These are phyloP conservation scores for Climacteris rufus DNA, from an alignment of 2,113 vertebrate species.

Conservation along the genomic window DNA sequence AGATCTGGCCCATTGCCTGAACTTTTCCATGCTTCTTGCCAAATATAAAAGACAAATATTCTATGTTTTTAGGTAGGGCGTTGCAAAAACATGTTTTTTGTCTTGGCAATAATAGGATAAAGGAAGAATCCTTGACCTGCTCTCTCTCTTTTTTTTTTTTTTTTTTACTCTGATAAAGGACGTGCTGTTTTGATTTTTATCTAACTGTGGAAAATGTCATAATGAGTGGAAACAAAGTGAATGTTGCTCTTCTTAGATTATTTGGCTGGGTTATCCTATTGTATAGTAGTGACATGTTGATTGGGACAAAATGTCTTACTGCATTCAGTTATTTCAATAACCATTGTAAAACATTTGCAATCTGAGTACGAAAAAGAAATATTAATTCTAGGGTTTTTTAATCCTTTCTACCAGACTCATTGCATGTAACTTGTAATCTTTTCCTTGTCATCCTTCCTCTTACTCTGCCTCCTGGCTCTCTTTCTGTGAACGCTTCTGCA, in stretches of 20 bases:
- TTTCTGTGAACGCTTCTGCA: background rate
- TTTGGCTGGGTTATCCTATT: slow-evolving; percentile 31
- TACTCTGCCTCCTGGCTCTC: background rate
- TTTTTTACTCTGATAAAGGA: background rate
- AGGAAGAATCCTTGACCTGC: slow-evolving; percentile 45
- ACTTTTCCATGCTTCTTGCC: slow-evolving; percentile 50
- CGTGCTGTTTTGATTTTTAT: slow-evolving; percentile 17
- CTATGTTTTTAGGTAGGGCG: background rate
- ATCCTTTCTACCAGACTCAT: background rate
- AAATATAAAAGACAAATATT: slow-evolving; percentile 27
- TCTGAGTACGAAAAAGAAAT: background rate
- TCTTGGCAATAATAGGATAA: slow-evolving; percentile 17
- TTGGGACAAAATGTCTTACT: slow-evolving; percentile 23
- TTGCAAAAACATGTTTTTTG: slow-evolving; percentile 28
- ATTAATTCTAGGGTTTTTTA: background rate
- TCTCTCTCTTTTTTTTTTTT: background rate
- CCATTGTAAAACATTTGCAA: background rate
- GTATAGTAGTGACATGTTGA: slow-evolving; percentile 28
- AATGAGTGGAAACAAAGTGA: slow-evolving; percentile 30
- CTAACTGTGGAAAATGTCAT: slow-evolving; percentile 28
- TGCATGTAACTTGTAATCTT: background rate
- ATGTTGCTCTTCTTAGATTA: background rate
- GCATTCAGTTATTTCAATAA: slow-evolving; percentile 27
- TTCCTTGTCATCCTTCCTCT: background rate
- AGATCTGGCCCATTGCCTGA: slow-evolving; percentile 17